Percentiles rank a stretch among this genome's conserved stretches.
Evolutionary conservation across 1,140 invertebrate species (phyloP).

Genomic region (Drosophila ercepeae): DNA sequence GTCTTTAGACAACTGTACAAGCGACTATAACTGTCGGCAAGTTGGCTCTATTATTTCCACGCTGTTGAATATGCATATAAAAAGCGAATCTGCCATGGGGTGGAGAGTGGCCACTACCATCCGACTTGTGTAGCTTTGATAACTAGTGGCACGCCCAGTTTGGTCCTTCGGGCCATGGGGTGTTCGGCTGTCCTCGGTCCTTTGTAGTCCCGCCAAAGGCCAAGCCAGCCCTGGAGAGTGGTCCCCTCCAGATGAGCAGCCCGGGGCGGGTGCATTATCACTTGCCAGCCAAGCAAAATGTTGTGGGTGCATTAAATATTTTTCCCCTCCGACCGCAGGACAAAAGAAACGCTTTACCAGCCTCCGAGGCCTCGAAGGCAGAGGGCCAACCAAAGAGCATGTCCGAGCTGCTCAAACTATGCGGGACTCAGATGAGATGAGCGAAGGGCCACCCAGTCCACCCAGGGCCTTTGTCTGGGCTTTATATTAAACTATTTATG

Average conservation of each 20-base stretch:
- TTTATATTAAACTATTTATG: constrained; percentile 77
- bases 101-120: background rate
- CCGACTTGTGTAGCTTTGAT: constrained; percentile 56
- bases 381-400: background rate
- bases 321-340: constrained; percentile 39
- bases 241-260: background rate
- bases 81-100: constrained; percentile 13
- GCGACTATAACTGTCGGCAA: constrained; percentile 75
- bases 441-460: constrained; percentile 21
- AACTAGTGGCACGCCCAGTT: constrained; percentile 44
- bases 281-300: constrained; percentile 56
- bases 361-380: background rate
- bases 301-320: constrained; percentile 77
- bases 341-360: constrained; percentile 50
- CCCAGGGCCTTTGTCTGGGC: constrained; percentile 63
- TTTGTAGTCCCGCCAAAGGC: constrained; percentile 32
- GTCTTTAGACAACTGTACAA: constrained; percentile 62
- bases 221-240: constrained; percentile 5
- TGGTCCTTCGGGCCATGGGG: constrained; percentile 14
- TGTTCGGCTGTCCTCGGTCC: constrained; percentile 4
- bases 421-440: constrained; percentile 39
- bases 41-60: constrained; percentile 82
- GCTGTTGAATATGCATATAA: constrained; percentile 77
- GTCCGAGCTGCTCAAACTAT: constrained; percentile 36
- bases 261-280: constrained; percentile 65